Percentiles rank a stretch among this genome's conserved stretches.
Conservation (phyloP, 2,888 invertebrate species). For the Platycheirus albimanus region DNA sequence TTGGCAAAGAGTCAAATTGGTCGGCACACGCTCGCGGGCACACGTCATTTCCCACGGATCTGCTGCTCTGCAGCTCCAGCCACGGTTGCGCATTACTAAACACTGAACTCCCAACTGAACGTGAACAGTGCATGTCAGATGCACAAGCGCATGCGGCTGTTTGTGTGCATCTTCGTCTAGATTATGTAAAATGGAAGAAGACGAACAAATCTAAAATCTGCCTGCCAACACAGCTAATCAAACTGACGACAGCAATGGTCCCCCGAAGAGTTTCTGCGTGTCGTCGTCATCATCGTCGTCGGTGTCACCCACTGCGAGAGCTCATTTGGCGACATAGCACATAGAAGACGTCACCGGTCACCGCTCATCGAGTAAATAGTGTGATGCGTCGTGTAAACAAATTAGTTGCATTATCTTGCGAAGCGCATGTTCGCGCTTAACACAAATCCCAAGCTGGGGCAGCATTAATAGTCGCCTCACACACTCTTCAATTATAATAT, state of each 20-base stretch:
- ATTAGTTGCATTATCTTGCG: constrained; percentile 68
- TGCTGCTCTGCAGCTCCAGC: constrained; percentile 40
- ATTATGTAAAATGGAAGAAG: constrained; percentile 18
- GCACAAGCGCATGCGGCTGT: constrained; percentile 43
- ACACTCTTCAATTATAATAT: constrained; percentile 55
- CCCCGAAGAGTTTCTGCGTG: constrained; percentile 61
- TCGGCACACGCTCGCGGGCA: constrained; percentile 86
- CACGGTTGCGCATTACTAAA: constrained; percentile 72
- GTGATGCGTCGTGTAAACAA: constrained; percentile 62
- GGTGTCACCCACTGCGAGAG: constrained; percentile 68
- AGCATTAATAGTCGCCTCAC: constrained; percentile 64
- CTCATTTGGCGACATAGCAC: constrained; percentile 57
- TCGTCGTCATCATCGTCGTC: no score
- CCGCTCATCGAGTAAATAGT: constrained; percentile 19
- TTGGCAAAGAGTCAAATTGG: constrained; percentile 83
- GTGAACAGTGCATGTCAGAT: constrained; percentile 71
- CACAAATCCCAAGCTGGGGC: constrained; percentile 52
- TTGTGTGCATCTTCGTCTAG: constrained; percentile 28
- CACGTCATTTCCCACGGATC: constrained; percentile 85
- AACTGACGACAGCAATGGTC: constrained; percentile 70
- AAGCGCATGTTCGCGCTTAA: constrained; percentile 67
- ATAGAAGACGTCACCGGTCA: constrained; percentile 43
- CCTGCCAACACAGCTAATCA: constrained; percentile 72
- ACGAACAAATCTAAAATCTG: constrained; percentile 55
- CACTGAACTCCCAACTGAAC: constrained; percentile 50